Evolutionary conservation across 2,888 invertebrate species (phyloP), one percentile per base, ranked within the genome.

Genomic region (Melipona beecheii): DNA sequence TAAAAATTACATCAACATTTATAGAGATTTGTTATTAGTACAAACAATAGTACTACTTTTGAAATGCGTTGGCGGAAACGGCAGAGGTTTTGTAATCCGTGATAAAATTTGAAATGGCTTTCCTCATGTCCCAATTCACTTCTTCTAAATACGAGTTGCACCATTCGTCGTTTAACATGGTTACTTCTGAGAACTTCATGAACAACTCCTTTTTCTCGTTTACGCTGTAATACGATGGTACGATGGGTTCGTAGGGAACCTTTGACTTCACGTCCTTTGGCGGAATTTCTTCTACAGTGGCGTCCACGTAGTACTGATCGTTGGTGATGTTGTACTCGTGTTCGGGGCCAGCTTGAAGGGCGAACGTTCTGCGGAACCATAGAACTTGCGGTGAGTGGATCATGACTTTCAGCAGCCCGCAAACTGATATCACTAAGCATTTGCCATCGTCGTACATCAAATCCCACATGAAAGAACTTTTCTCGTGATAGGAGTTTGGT

Each of bases 401-500:
- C 0, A 77, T 36, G 87, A 95, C 95, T 90, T 95, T 95, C 85
- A 96, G 96, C 1, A 96, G 90, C 49, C 96, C 96, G 78, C 94
- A 94, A 19, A 96, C 95, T 1, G 95, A 94, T 85, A 96, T 95
- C 31, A 94, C 92, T 65, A 93, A 17, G 24, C 72, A 75, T 11
- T 85, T 80, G 19, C 84, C 73, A 50, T 89, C 83, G 15, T 92
- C 91, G 69, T 87, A 90, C 64, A 93, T 84, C n/a, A 94, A 60
- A 86, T 93, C 93, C 19, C 84, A 92, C 4, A 83, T 79, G 86
- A 96, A 96, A 2, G 96, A 95, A 60, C 92, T 94, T 3, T 93
- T 93, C 87, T 96, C 95, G 92, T 96, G 96, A 60, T 94, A 92
- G 0, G 96, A 95, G 49, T 93, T 93, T 1, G 96, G 96, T 60